Evolutionary conservation across 1,140 invertebrate species (phyloP), one percentile per base, ranked within the genome.

Genomic region (Drosophila punjabiensis): DNA sequence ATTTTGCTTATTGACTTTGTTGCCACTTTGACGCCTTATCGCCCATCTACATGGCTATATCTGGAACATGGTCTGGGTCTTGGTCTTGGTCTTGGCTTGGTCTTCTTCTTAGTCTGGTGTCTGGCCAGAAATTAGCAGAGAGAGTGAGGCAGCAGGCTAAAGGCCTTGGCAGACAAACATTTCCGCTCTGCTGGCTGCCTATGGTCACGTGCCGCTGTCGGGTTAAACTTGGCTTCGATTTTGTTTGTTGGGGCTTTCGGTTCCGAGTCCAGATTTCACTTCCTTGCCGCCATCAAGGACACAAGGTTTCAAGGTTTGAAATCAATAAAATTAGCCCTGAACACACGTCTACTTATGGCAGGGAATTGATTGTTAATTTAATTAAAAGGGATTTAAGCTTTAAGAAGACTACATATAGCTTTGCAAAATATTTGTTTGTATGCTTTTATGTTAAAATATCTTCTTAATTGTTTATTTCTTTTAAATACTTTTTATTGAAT

Each of bases 1-100:
- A 60, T 80, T 79, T 79, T 83, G 61, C 76, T 77, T 68, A 77
- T 81, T 73, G 74, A 87, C 79, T 87, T 82, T 82, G 63, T 67
- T 82, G 64, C 63, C 62, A 66, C 64, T 73, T 79, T 82, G 83
- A 82, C 79, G 86, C 74, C 82, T 90, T 90, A 90, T 89, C 86
- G 63, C 67, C 53, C 71, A 73, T 82, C 81, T 82, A 41, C 68
- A 74, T 60, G 65, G 77, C 28, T 80, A 68, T 61, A 48, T 71
- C 77, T 64, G 35, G 30, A 30, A 33, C 47, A 50, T 35, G 43
- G 48, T 71, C 77, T 67, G 35, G 30, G 37, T 71, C 77, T 67
- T 45, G 30, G 37, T 53, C 47, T 62, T 24, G 43, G 48, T 43
- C 41, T 30, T 13, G 5, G 13, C 37, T 39, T 20, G 55, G 18